A percentile compares a stretch with the other conserved stretches of the same genome.
phyloP scores from a whole-genome alignment of 2,113 vertebrate species.

The Strix uralensis region DNA sequence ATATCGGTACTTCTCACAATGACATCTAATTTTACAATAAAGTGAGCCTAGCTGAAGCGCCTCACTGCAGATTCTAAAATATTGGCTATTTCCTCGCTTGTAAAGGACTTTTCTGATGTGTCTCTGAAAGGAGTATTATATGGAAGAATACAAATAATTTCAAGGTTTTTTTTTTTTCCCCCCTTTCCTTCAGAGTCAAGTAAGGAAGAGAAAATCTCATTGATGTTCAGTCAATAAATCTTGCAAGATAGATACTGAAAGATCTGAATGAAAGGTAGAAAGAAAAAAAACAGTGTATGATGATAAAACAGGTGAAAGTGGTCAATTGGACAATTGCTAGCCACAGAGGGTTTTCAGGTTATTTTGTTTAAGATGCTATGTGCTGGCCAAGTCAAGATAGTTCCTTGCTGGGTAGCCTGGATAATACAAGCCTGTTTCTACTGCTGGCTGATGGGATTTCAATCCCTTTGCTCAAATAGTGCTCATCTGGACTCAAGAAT shows the following conservation, averaged over 20 bases:
- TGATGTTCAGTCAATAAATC: conserved; percentile 40
- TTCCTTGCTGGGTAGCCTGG: neutral
- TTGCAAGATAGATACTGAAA: neutral
- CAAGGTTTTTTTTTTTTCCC: neutral
- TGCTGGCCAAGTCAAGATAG: neutral
- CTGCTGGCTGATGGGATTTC: neutral
- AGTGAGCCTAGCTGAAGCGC: conserved; percentile 68
- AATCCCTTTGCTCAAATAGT: neutral
- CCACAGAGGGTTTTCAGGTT: neutral
- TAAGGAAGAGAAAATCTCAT: conserved; percentile 37
- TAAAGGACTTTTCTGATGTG: conserved; percentile 73
- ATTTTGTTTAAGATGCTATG: neutral
- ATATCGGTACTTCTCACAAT: conserved; percentile 73
- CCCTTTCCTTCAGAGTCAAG: neutral
- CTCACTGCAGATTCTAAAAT: conserved; percentile 69
- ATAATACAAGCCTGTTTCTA: rapidly evolving
- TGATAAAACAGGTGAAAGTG: neutral
- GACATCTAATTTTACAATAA: conserved; percentile 79
- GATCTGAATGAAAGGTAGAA: neutral
- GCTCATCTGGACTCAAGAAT: neutral
- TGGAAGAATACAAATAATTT: conserved; percentile 72
- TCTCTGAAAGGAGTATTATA: conserved; percentile 63
- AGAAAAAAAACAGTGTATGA: neutral
- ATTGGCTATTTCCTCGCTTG: conserved; percentile 71
- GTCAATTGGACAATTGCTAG: neutral